Conservation (phyloP, 2,797 vertebrate species). For the Phylloscopus collybita region DNA sequence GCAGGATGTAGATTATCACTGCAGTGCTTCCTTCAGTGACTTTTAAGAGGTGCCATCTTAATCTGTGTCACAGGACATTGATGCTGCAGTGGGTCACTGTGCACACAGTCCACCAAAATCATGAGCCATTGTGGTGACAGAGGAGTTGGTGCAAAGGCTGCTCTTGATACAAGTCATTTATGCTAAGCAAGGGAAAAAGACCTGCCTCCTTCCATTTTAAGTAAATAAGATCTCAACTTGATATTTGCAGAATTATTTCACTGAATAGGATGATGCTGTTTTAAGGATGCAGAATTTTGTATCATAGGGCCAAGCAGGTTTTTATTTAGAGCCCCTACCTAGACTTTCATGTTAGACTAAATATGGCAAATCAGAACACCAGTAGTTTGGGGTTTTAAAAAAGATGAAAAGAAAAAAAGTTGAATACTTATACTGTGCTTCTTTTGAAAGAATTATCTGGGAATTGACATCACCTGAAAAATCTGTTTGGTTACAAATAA, state of each 20-base stretch:
- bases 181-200: not conserved
- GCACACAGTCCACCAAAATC: not conserved
- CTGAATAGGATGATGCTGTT: not conserved
- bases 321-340: not conserved
- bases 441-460: not conserved
- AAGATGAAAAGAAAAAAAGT: not conserved
- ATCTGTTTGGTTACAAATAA: not conserved
- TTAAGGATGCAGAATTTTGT: not conserved
- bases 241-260: not conserved
- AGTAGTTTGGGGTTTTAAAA: not conserved
- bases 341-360: not conserved
- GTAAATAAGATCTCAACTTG: not conserved
- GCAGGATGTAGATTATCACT: not conserved
- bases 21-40: not conserved
- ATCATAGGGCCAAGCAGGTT: not conserved
- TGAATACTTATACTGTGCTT: not conserved
- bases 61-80: not conserved
- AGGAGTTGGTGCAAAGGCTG: not conserved
- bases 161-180: not conserved
- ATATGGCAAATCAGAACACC: not conserved
- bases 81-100: not conserved
- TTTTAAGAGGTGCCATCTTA: not conserved
- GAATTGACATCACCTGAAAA: not conserved
- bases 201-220: not conserved
- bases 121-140: fast-evolving